Base-by-base conservation (phyloP, 1,140 invertebrate genomes). In the Drosophila equinoxialis region DNA sequence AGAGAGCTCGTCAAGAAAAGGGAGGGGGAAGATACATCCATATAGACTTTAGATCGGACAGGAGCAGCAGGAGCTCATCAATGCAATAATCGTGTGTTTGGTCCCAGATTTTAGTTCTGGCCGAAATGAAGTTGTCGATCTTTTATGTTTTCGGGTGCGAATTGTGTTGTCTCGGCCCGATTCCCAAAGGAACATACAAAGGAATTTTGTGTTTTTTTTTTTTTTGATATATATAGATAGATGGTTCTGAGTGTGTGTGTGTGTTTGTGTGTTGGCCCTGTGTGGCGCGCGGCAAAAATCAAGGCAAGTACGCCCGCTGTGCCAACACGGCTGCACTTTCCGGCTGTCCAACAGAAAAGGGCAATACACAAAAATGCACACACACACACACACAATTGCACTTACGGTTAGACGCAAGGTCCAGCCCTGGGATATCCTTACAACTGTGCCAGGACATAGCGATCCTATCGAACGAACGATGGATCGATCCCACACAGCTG, bases 61-160 rank as follows among this genome's bases (percentile, higher is more conserved):
- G 74, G 68, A 91, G 80, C 90, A 90, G 89, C 90, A 91, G 90
- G 90, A 91, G 85, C 90, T 91, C 90, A 91, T 89, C 84, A 87
- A 87, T 77, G 84, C 84, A 89, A 87, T 87, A 89, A 87, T 87
- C 84, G 77, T 82, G 83, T 86, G 75, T 80, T 84, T 51, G 45
- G 79, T 70, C 65, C 69, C 45, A 66, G 30, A 26, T 13, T n/a
- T 35, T 51, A 51, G 45, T 51, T 37, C 63, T 37, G 57, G 60
- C 75, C 64, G 60, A 70, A 65, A 86, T 86, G 73, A 87, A 86
- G 83, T 70, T 82, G 79, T 87, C 30, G 30, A 30, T 23, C 20
- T 17, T 20, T 48, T 48, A 14, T 45, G 45, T 17, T 48, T 51
- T 10, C 26, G 77, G 83, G 77, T 85, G 82, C 82, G 76, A 84